Base-by-base conservation (phyloP, 2,113 vertebrate genomes). In the Trematocara zebra region DNA sequence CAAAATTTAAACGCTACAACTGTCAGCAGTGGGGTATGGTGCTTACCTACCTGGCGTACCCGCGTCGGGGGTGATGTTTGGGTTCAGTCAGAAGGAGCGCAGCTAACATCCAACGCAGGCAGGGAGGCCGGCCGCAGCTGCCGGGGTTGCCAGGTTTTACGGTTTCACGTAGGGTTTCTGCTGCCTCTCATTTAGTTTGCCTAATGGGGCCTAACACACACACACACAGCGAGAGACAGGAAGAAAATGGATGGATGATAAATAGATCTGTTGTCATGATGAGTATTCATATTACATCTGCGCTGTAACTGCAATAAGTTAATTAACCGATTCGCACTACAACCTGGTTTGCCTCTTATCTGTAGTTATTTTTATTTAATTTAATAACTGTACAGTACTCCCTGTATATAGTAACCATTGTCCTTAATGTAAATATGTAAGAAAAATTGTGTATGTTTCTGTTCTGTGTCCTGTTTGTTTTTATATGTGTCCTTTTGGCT, bases 131-230 rank as follows among this genome's bases (percentile, higher is more conserved):
- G 11, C 2, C 8, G 11, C 20, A 37, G 52, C 40, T 64, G 5
- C 6, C 0, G 0, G 61, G 6, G 89, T 89, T 92, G 91, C 91
- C 89, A 91, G 89, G 3, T 89, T 81, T 20, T 35, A 81, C n/a
- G 2, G 20, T 64, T 83, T 83, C n/a, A 86, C 84, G 82, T 49
- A 3, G 40, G 5, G 40, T 26, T 26, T 23, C 67, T 6, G 67
- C 40, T 28, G 67, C 5, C 2, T 49, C 15, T 49, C 42, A 31
- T 47, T 49, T 49, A 49, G 23, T 40, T 20, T 67, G n/a, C n/a
- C n/a, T 40, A 67, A 40, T 3, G 18, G 35, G 9, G 11, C 2
- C 61, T 40, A 6, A 61, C 5, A 53, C 51, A 52, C n/a, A 56
- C 11, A 57, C 0, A 56, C 1, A 54, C 0, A 61, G 57, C 31